Evolutionary conservation across 2,797 vertebrate species (phyloP).

Genomic region (Labroides dimidiatus): DNA sequence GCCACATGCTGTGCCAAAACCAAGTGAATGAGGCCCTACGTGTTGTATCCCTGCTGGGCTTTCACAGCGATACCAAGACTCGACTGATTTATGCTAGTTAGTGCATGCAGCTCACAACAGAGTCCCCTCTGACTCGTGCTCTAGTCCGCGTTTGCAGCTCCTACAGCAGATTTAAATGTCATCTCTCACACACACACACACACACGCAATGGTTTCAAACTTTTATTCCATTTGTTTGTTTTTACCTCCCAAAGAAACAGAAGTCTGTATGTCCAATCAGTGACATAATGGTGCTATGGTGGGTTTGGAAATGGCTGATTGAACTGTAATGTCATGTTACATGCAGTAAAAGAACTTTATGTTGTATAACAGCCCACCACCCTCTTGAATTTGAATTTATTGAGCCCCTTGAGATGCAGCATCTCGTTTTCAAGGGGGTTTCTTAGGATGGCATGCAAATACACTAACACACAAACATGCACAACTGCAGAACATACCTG

Average conservation of each 20-base stretch:
- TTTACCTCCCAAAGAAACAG: slow-evolving; percentile 2
- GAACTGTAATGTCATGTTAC: slow-evolving; percentile 30
- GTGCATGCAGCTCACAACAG: slow-evolving; percentile 26
- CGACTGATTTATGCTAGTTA: slow-evolving; percentile 26
- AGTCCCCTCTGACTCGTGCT: slow-evolving; percentile 13
- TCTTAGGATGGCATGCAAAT: slow-evolving; percentile 45
- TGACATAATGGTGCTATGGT: slow-evolving; percentile 69
- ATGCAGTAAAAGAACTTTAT: slow-evolving; percentile 17
- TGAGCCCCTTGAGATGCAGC: too few relatives aligned
- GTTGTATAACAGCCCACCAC: slow-evolving; percentile 35
- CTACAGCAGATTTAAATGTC: slow-evolving; percentile 18
- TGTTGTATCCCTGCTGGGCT: slow-evolving; percentile 33
- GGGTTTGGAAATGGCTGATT: slow-evolving; percentile 33
- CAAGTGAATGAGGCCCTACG: slow-evolving; percentile 37
- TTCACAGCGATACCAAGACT: slow-evolving; percentile 16
- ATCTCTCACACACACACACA: slow-evolving; percentile 17
- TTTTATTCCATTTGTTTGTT: background rate
- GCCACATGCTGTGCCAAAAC: slow-evolving; percentile 81
- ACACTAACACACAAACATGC: slow-evolving; percentile 53
- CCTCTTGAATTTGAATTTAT: too few relatives aligned
- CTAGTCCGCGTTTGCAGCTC: slow-evolving; percentile 31
- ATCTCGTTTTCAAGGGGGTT: too few relatives aligned
- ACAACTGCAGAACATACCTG: slow-evolving; percentile 34
- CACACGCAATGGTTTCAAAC: slow-evolving; percentile 9
- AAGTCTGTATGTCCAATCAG: slow-evolving; percentile 28